Percentiles rank a stretch among this genome's conserved stretches.
Evolutionary conservation across 1,140 invertebrate genomes (phyloP).

Genomic region (Acromyrmex charruanus): DNA sequence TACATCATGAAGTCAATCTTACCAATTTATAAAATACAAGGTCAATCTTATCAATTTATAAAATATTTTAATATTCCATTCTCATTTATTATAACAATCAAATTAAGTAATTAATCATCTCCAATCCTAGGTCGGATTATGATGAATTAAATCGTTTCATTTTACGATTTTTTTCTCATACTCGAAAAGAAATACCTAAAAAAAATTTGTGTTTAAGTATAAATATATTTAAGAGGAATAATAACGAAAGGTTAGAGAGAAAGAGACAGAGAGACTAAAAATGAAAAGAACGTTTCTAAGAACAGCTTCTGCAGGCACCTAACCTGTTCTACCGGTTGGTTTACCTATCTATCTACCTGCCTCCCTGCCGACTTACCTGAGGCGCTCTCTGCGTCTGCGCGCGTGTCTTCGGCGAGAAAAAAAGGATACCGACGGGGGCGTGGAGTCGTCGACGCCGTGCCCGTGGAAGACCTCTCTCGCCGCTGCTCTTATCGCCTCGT

Average conservation of each 20-base stretch:
- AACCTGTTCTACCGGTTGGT: constrained; percentile 77
- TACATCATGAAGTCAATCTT: neutral
- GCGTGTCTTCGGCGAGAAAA: constrained; percentile 67
- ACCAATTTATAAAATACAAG: neutral
- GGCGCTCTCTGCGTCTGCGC: constrained; percentile 67
- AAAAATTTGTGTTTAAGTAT: neutral
- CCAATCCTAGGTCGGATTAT: neutral
- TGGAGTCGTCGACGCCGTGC: constrained; percentile 62
- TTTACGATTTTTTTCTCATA: neutral
- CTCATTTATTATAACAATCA: neutral
- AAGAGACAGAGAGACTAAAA: neutral
- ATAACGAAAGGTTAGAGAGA: neutral
- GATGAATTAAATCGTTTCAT: neutral
- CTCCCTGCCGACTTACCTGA: constrained; percentile 61
- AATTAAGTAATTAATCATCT: neutral
- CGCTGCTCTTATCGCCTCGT: constrained; percentile 45
- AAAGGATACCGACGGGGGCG: constrained; percentile 66
- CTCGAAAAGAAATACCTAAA: too few species aligned
- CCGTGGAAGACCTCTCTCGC: constrained; percentile 39
- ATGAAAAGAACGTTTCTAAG: neutral
- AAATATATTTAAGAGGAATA: neutral
- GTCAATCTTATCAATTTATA: neutral
- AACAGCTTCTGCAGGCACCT: constrained; percentile 58
- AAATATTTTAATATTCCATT: neutral
- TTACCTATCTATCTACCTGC: constrained; percentile 17